Base-by-base conservation (phyloP, 1,140 invertebrate species). In the Octopus bimaculoides region DNA sequence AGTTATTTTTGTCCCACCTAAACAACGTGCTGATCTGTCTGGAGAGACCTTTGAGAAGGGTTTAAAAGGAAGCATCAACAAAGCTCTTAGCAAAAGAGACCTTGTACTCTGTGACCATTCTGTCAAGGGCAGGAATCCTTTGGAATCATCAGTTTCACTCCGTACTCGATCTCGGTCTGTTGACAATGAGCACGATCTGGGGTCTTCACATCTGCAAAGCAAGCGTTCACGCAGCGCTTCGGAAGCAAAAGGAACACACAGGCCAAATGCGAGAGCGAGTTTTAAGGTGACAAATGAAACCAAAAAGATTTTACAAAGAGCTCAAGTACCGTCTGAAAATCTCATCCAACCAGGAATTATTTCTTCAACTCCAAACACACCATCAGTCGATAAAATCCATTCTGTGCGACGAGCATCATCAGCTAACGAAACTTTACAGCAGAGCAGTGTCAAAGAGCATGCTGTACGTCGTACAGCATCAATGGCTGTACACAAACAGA, bases 1-100 rank as follows among this genome's bases (percentile, higher is more conserved):
- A 14, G 83, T 83, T 66, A 81, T 85, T 10, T 77, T 54, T 53
- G 80, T 77, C 10, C 54, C 76, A 41, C 26, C 26, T 41, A 41
- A 41, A 41, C 26, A 41, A 41, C 26, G 26, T 41, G 26, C 26
- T 41, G 26, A 41, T 41, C 26, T 41, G 26, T 41, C 26, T 41
- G 26, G 26, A 41, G 26, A 41, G 26, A 41, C 3, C 26, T 41
- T 41, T 41, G 26, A 41, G 26, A 41, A 41, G 26, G 26, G 0
- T 41, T 1, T 41, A 41, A 41, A 41, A 41, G 26, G 26, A 41
- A 41, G 26, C 26, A 41, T 41, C 26, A 41, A 3, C 26, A 41
- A 41, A 41, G 3, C 26, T 41, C 26, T 41, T 41, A 41, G 26
- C 26, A 41, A 41, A 41, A 41, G 26, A 41, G 26, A 41, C 3